A percentile compares a stretch with the other conserved stretches of the same genome.
Evolutionary conservation across 1,140 invertebrate species (phyloP).

Genomic region (Ips typographus): DNA sequence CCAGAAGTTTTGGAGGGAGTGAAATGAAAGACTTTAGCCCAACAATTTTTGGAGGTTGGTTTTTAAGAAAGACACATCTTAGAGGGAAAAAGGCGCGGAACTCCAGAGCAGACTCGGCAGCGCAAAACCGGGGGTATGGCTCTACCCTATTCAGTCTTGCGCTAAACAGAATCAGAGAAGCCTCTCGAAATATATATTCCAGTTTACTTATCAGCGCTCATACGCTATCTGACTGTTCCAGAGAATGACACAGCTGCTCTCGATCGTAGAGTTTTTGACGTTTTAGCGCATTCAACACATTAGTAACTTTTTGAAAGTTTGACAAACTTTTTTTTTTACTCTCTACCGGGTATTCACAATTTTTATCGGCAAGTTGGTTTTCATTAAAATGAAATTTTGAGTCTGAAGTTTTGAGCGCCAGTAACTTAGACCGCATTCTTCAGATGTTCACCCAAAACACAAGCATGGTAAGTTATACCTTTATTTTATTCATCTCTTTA

Average conservation of each 20-base stretch:
- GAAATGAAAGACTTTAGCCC: not conserved
- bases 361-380: not conserved
- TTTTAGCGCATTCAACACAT: not conserved
- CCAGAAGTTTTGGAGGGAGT: not conserved
- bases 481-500: too few relatives aligned
- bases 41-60: constrained; percentile 14
- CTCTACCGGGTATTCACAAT: not conserved
- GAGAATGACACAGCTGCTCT: constrained; percentile 33
- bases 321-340: not conserved
- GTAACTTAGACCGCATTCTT: too few relatives aligned
- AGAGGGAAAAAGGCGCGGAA: constrained; percentile 25
- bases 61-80: constrained; percentile 24
- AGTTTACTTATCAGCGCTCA: constrained; percentile 36
- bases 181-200: constrained; percentile 35
- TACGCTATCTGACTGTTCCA: constrained; percentile 26
- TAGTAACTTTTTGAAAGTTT: constrained; percentile 12
- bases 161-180: constrained; percentile 38
- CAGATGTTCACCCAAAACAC: too few relatives aligned
- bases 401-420: too few relatives aligned
- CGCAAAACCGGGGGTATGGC: constrained; percentile 36
- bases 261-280: constrained; percentile 18
- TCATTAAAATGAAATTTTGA: too few relatives aligned
- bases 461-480: too few relatives aligned
- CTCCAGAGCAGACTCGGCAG: constrained; percentile 33
- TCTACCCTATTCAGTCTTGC: constrained; percentile 40